These are phyloP conservation scores for Rhaphigaster nebulosa DNA, from an alignment of 2,888 invertebrate species.

Conservation along the genomic window DNA sequence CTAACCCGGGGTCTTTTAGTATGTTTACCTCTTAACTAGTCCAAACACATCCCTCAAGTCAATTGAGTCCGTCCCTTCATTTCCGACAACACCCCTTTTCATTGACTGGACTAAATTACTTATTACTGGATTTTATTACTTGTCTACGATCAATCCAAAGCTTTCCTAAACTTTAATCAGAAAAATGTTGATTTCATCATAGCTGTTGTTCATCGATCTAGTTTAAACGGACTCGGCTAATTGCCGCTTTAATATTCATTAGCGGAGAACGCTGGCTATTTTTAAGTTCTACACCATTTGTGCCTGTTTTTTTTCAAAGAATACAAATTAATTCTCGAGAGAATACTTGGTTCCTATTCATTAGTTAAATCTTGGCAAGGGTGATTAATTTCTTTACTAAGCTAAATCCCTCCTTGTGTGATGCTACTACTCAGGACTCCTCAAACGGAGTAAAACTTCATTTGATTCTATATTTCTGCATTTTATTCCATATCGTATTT, in stretches of 20 bases:
- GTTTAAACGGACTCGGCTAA: not conserved
- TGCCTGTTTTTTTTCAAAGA: not conserved
- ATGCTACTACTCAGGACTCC: not conserved
- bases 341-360: not conserved
- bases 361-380: not conserved
- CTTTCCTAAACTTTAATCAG: not conserved
- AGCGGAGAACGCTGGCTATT: not conserved
- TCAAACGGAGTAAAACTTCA: not conserved
- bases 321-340: not conserved
- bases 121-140: no score
- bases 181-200: not conserved
- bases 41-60: no score
- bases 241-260: slow-evolving; percentile 24
- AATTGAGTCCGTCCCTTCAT: no score
- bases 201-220: not conserved
- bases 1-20: no score
- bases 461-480: not conserved
- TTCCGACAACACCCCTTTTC: no score
- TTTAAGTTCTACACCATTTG: slow-evolving; percentile 24
- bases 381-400: slow-evolving; percentile 1
- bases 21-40: no score
- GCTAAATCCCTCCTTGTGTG: not conserved
- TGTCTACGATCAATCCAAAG: no score
- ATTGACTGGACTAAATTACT: no score
- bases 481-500: not conserved